These are phyloP conservation scores for Clunio marinus DNA, from an alignment of 2,888 invertebrate species.

Conservation along the genomic window DNA sequence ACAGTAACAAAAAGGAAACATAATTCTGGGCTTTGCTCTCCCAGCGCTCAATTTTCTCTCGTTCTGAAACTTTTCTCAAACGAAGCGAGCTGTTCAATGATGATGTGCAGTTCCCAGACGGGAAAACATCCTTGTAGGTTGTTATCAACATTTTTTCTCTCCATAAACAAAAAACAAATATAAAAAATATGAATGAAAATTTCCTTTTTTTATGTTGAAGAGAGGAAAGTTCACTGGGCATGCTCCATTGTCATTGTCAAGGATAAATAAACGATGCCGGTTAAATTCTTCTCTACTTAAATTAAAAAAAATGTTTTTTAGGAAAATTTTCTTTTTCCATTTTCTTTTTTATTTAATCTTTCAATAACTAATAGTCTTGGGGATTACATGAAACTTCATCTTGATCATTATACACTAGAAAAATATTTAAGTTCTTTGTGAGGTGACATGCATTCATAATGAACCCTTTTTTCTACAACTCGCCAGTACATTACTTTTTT, in stretches of 20 bases:
- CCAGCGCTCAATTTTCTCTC: background rate
- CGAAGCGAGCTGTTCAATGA: background rate
- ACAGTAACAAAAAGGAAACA: too few species aligned
- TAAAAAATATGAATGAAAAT: background rate
- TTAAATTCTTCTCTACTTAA: background rate
- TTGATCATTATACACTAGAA: too few species aligned
- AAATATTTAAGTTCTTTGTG: too few species aligned
- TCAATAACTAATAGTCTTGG: background rate
- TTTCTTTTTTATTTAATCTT: too few species aligned
- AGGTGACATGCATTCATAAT: too few species aligned
- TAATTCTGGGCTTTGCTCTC: background rate
- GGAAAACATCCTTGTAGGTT: background rate
- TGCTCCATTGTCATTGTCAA: background rate
- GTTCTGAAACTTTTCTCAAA: background rate
- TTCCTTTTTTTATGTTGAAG: too few species aligned
- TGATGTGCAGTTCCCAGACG: background rate
- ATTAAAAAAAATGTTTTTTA: background rate
- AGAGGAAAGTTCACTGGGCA: background rate
- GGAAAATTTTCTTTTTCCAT: background rate
- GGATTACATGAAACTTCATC: too few species aligned
- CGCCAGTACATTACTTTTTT: too few species aligned
- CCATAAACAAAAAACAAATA: background rate
- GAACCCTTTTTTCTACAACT: too few species aligned
- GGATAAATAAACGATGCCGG: background rate
- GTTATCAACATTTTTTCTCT: background rate